phyloP scores from a whole-genome alignment of 2,113 vertebrate genomes.

The Pipra filicauda region DNA sequence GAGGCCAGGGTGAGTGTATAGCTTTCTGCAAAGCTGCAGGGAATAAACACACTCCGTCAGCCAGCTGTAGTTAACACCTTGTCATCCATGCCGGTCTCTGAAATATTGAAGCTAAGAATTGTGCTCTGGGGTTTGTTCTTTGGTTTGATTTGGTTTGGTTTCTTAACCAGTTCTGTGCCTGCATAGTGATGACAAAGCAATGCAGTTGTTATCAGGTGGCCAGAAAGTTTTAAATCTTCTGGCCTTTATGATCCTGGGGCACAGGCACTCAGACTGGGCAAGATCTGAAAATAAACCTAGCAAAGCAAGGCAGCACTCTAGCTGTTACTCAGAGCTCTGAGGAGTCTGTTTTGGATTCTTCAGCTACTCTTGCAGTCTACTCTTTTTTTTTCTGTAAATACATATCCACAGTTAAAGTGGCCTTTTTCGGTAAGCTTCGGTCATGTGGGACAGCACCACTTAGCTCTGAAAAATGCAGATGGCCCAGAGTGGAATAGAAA shows the following conservation, averaged over 20 bases:
- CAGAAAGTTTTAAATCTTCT: not conserved
- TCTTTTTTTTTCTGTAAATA: not conserved
- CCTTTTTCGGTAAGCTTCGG: not conserved
- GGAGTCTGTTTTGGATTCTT: not conserved
- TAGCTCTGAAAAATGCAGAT: not conserved
- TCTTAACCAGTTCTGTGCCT: not conserved
- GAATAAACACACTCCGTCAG: not conserved
- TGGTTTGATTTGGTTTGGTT: not conserved
- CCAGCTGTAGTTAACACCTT: not conserved
- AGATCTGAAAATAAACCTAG: not conserved
- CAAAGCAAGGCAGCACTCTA: not conserved
- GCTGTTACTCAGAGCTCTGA: not conserved
- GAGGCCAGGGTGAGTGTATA: not conserved
- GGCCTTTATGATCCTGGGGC: not conserved
- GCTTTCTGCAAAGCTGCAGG: not conserved
- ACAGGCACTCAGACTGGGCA: not conserved
- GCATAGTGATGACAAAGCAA: not conserved
- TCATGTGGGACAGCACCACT: not conserved
- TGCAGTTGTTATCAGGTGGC: not conserved
- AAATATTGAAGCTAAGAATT: not conserved
- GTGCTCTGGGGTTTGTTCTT: not conserved
- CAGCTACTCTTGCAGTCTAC: not conserved
- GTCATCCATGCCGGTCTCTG: not conserved
- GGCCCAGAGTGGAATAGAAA: not conserved
- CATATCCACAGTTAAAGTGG: not conserved